Evolutionary conservation across 2,888 invertebrate genomes (phyloP), one percentile per base, ranked within the genome.

Genomic region (Drosophila prostipennis): DNA sequence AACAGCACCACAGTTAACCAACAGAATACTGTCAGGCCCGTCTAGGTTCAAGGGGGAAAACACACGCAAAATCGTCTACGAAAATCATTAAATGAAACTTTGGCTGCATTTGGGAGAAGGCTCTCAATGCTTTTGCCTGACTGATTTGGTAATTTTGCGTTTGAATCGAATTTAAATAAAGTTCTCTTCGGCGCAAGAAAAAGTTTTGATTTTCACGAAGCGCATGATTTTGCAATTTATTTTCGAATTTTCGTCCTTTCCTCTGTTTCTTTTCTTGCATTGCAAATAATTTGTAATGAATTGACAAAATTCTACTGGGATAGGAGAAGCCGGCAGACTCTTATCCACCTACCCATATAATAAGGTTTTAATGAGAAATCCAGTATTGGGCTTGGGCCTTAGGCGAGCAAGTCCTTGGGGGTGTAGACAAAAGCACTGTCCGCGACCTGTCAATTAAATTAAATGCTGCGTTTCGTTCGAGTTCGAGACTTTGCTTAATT

Each of bases 171-270:
- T 80, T 83, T 71, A 77, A 89, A 77, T 87, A 54, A 77, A 79
- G 70, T 73, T 56, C 73, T 65, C 32, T 43, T 37, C 40, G 49
- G n/a, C 23, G 40, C 7, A 55, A 3, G 53, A 77, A 70, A 82
- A 71, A 59, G 82, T 72, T 67, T 54, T 57, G 70, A 64, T 74
- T 80, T 83, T 76, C 76, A 72, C 75, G 72, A 75, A 72, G 77
- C 78, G 89, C 89, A 89, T 89, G 89, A 89, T 77, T 89, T 89
- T 86, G 89, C 89, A 84, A 84, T 84, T 89, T 89, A 79, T 77
- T 80, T 54, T 67, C 56, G 43, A 45, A 78, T 75, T 75, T 79
- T 60, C 71, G 61, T 43, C 48, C 19, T 68, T 32, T 52, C 26
- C 42, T 58, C 52, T 73, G 10, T 52, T 76, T 34, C 46, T 63